phyloP scores from a whole-genome alignment of 2,888 invertebrate genomes.

The Ornithoptera priamus region DNA sequence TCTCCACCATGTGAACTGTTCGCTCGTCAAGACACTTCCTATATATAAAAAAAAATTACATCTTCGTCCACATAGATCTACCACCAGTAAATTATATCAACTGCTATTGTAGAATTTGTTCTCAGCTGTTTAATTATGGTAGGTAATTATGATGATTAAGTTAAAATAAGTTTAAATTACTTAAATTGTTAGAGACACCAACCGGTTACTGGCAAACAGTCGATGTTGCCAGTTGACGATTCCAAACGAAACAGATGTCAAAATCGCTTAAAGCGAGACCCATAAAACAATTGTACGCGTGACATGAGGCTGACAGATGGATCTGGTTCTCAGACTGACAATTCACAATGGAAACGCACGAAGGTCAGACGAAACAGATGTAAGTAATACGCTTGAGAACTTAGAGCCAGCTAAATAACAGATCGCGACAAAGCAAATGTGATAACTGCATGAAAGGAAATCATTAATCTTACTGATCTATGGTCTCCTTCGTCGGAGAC shows the following conservation, averaged over 20 bases:
- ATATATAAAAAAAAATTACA: no score
- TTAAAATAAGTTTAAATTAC: background rate
- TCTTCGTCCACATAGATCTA: no score
- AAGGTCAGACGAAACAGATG: constrained; percentile 39
- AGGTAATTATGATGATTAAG: background rate
- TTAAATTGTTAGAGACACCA: background rate
- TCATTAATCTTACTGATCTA: background rate
- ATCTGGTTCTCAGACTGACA: constrained; percentile 34
- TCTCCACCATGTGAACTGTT: no score
- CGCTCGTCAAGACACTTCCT: no score
- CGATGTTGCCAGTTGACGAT: constrained; percentile 27
- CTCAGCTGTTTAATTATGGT: no score
- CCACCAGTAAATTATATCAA: no score
- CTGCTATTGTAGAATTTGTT: no score
- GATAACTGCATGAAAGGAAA: background rate
- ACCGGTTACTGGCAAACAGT: constrained; percentile 23
- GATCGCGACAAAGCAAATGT: background rate
- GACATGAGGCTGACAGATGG: constrained; percentile 50
- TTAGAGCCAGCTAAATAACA: background rate
- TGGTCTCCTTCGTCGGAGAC: no score
- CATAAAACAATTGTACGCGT: constrained; percentile 38
- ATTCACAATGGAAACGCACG: constrained; percentile 35
- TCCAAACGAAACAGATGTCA: constrained; percentile 34
- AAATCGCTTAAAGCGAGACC: constrained; percentile 30
- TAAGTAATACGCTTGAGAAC: constrained; percentile 32